Conservation (phyloP, 2,113 vertebrate genomes). For the Lipophrys pholis region DNA sequence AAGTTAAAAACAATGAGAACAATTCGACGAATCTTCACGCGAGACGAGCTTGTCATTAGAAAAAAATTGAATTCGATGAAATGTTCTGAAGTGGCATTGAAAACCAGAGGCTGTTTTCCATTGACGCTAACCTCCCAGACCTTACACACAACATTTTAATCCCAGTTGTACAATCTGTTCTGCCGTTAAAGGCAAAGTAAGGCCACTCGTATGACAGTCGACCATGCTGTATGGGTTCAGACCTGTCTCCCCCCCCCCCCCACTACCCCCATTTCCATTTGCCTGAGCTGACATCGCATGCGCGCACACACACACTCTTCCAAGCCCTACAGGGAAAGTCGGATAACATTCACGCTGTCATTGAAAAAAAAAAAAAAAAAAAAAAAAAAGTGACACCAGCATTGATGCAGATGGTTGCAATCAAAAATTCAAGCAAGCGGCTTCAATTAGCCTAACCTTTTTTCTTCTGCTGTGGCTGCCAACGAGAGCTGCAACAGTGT, state of each 20-base stretch:
- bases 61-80: slow-evolving; percentile 3
- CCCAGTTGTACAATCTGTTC: slow-evolving; percentile 53
- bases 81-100: slow-evolving; percentile 2
- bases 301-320: slow-evolving; percentile 11
- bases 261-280: slow-evolving; percentile 24
- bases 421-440: slow-evolving; percentile 81
- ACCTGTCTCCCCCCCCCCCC: slow-evolving; percentile 59
- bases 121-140: slow-evolving; percentile 22
- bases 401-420: slow-evolving; percentile 80
- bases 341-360: slow-evolving; percentile 74
- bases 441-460: slow-evolving; percentile 70
- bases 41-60: no score
- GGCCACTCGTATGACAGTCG: slow-evolving; percentile 62
- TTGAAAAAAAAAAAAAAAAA: slow-evolving; percentile 48
- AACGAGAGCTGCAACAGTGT: slow-evolving; percentile 72
- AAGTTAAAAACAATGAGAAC: not conserved
- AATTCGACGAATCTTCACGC: not conserved
- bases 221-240: slow-evolving; percentile 66
- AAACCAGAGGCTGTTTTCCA: slow-evolving; percentile 38
- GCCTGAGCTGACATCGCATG: slow-evolving; percentile 44
- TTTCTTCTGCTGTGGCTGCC: slow-evolving; percentile 64
- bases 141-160: slow-evolving; percentile 53
- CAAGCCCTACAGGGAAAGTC: slow-evolving; percentile 62
- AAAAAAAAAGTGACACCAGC: slow-evolving; percentile 74
- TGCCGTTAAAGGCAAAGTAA: slow-evolving; percentile 37